These are phyloP conservation scores for Pseudomyrmex dendroicus DNA, from an alignment of 1,140 invertebrate genomes.

Conservation along the genomic window DNA sequence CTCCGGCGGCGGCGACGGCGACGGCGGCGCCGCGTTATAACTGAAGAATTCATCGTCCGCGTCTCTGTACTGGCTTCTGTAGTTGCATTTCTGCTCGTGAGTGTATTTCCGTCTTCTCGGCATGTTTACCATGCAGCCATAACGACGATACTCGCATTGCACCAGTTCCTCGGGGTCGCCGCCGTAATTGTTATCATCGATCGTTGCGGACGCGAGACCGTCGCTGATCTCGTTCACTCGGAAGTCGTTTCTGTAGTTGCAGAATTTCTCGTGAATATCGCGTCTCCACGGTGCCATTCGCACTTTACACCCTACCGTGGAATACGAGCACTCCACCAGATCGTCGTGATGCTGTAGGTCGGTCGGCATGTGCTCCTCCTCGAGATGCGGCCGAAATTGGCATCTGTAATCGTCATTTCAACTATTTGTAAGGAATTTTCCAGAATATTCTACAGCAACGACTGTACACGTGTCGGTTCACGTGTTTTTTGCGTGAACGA, in stretches of 20 bases:
- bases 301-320: constrained; percentile 75
- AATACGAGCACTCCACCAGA: constrained; percentile 72
- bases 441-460: too few relatives aligned
- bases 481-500: too few relatives aligned
- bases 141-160: constrained; percentile 70
- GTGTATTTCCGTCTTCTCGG: constrained; percentile 64
- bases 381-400: constrained; percentile 78
- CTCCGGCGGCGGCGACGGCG: not conserved
- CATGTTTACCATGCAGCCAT: constrained; percentile 79
- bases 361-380: constrained; percentile 75
- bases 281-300: constrained; percentile 73
- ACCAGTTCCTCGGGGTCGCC: constrained; percentile 70
- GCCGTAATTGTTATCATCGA: constrained; percentile 36
- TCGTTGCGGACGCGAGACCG: constrained; percentile 21
- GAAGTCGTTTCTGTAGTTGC: constrained; percentile 73
- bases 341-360: constrained; percentile 69
- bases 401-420: constrained; percentile 70
- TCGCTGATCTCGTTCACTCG: constrained; percentile 48
- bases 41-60: constrained; percentile 7
- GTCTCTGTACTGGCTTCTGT: constrained; percentile 49
- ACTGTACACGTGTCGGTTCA: too few relatives aligned
- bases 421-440: too few relatives aligned
- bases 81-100: constrained; percentile 80
- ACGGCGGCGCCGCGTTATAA: not conserved
- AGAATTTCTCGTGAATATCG: constrained; percentile 75